phyloP scores from a whole-genome alignment of 2,113 vertebrate species.

The Rhinoderma darwinii region DNA sequence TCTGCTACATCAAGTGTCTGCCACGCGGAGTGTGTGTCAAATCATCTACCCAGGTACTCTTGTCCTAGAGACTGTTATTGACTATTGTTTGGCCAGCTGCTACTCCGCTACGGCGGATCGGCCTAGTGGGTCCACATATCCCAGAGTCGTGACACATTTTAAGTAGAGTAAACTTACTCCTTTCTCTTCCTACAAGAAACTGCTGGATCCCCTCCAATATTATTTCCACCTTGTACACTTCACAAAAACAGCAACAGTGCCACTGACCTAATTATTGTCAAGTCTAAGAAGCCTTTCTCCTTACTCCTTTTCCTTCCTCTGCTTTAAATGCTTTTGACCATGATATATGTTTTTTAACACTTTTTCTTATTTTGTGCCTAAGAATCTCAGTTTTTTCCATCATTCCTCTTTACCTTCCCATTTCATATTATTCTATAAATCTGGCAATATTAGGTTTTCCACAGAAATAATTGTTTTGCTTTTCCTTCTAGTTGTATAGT shows the following conservation, averaged over 20 bases:
- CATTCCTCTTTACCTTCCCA: neutral
- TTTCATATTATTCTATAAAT: neutral
- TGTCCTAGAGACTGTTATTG: too few species aligned
- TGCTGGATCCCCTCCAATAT: neutral
- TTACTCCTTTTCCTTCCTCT: neutral
- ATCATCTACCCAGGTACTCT: too few species aligned
- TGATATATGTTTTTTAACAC: neutral
- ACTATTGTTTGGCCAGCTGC: too few species aligned
- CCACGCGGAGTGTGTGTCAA: too few species aligned
- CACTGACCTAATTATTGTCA: constrained; percentile 9
- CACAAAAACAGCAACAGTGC: neutral
- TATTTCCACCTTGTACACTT: constrained; percentile 5
- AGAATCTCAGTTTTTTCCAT: neutral
- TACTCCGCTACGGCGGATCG: too few species aligned
- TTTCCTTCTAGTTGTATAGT: neutral
- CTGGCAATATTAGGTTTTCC: too few species aligned
- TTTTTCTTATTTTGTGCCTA: neutral
- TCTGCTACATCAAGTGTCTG: too few species aligned
- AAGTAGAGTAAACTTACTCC: neutral
- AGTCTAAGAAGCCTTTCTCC: neutral
- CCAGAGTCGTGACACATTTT: too few species aligned
- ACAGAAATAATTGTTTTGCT: neutral
- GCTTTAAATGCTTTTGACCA: neutral
- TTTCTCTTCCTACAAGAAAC: neutral
- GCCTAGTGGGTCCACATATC: too few species aligned